phyloP scores from a whole-genome alignment of 2,797 vertebrate genomes.

The Champsocephalus gunnari region DNA sequence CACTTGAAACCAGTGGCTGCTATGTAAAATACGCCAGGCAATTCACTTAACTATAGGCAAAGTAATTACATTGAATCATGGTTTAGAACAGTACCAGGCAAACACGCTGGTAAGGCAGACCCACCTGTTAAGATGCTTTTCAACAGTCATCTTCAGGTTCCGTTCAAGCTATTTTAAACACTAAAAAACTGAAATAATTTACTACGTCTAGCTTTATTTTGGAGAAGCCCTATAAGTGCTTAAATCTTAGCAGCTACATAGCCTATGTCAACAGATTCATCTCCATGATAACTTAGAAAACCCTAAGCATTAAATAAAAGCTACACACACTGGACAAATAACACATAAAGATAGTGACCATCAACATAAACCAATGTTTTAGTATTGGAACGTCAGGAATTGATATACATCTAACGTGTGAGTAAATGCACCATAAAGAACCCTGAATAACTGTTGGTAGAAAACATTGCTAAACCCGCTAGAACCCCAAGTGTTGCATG shows the following conservation, averaged over 20 bases:
- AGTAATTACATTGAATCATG: not conserved
- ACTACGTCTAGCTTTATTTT: too few species aligned
- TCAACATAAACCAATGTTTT: not conserved
- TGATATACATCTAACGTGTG: too few species aligned
- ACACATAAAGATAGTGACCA: not conserved
- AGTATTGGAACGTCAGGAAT: too few species aligned
- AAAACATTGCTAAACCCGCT: not conserved
- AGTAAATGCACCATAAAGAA: too few species aligned
- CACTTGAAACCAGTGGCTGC: not conserved
- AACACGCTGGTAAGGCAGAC: not conserved
- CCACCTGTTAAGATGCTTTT: not conserved
- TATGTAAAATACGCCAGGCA: not conserved
- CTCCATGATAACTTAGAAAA: not conserved
- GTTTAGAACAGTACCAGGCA: not conserved
- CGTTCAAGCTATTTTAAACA: not conserved
- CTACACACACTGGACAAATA: not conserved
- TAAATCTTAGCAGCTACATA: too few species aligned
- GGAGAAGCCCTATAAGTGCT: too few species aligned
- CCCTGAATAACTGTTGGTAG: too few species aligned
- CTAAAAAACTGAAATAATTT: too few species aligned
- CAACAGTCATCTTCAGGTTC: not conserved
- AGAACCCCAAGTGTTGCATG: not conserved
- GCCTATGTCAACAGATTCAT: not conserved
- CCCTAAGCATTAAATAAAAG: not conserved
- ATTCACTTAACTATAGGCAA: not conserved